Evolutionary conservation across 2,888 invertebrate species (phyloP).

Genomic region (Dromius quadrimaculatus): DNA sequence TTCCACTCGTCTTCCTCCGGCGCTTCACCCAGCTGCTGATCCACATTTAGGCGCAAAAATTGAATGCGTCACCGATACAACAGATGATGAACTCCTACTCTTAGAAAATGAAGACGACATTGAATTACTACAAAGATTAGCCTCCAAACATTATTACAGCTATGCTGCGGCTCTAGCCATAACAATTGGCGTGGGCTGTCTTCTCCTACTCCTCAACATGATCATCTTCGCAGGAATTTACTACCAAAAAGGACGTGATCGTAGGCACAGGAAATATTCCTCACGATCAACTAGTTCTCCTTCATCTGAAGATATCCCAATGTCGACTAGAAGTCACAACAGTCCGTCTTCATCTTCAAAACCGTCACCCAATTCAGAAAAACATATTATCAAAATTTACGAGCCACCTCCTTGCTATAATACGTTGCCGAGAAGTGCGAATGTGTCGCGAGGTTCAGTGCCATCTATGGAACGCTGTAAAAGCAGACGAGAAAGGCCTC

Average conservation of each 20-base stretch:
- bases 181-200: constrained; percentile 81
- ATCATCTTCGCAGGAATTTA: constrained; percentile 83
- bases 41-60: constrained; percentile 59
- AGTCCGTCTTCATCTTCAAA: constrained; percentile 53
- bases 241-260: constrained; percentile 76
- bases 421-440: constrained; percentile 65
- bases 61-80: constrained; percentile 63
- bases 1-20: constrained; percentile 66
- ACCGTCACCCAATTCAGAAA: constrained; percentile 61
- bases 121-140: constrained; percentile 69
- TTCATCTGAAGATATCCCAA: constrained; percentile 64
- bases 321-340: constrained; percentile 61
- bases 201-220: constrained; percentile 78
- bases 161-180: constrained; percentile 83
- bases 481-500: constrained; percentile 62
- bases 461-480: constrained; percentile 59
- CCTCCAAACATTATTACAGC: constrained; percentile 73
- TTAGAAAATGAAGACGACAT: constrained; percentile 68
- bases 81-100: constrained; percentile 59
- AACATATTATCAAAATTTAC: constrained; percentile 58
- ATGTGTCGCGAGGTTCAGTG: constrained; percentile 59
- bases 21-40: constrained; percentile 63
- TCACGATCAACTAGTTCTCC: constrained; percentile 62
- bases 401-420: constrained; percentile 70
- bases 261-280: constrained; percentile 52